A percentile compares a stretch with the other conserved stretches of the same genome.
Evolutionary conservation across 2,888 invertebrate genomes (phyloP).

Genomic region (Eristalis arbustorum): DNA sequence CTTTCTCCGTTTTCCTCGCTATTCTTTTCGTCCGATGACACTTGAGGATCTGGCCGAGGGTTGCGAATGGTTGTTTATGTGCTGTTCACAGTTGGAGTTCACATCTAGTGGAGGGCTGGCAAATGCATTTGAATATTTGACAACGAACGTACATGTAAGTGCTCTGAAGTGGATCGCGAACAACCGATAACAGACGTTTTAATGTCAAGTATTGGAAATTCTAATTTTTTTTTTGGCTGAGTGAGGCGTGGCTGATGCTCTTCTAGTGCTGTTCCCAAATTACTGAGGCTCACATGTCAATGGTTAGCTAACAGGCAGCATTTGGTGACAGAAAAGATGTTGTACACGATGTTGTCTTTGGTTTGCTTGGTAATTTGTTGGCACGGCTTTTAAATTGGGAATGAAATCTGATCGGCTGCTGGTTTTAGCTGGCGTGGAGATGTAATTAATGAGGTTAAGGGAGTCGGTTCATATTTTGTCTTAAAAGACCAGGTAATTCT

Average conservation of each 20-base stretch:
- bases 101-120: background rate
- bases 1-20: background rate
- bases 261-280: background rate
- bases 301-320: background rate
- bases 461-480: no score
- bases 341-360: no score
- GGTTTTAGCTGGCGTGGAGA: no score
- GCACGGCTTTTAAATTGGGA: no score
- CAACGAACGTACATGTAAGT: background rate
- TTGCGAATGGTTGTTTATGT: slow-evolving; percentile 1
- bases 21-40: background rate
- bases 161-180: background rate
- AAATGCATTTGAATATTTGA: background rate
- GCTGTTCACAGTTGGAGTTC: background rate
- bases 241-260: background rate
- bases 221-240: no score
- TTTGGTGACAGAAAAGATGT: background rate
- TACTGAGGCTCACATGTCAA: no score
- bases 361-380: no score
- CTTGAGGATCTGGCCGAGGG: slow-evolving; percentile 14
- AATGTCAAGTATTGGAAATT: background rate
- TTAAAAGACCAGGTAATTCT: no score
- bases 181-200: background rate
- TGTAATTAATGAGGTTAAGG: no score
- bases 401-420: no score